These are phyloP conservation scores for Gryllus longicercus DNA, from an alignment of 2,888 invertebrate genomes.

Conservation along the genomic window DNA sequence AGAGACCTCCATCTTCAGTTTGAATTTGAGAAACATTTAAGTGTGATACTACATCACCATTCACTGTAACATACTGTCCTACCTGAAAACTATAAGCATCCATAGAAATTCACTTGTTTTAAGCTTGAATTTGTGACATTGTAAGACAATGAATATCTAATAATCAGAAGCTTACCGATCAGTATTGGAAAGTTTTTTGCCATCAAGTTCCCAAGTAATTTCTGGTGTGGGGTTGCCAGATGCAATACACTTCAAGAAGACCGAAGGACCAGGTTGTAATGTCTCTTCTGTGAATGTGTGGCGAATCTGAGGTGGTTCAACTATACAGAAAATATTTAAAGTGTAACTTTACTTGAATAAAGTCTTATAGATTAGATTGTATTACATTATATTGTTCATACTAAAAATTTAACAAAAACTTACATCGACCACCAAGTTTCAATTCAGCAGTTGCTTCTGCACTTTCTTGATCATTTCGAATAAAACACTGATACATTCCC, in stretches of 20 bases:
- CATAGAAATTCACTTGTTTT: background rate
- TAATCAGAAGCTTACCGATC: constrained; percentile 53
- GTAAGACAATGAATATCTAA: background rate
- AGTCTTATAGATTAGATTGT: background rate
- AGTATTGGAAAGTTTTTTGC: constrained; percentile 72
- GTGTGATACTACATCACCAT: constrained; percentile 81
- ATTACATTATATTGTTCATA: background rate
- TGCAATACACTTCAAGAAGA: constrained; percentile 86
- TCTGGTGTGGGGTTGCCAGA: constrained; percentile 93
- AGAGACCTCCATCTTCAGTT: constrained; percentile 88
- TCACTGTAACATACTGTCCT: constrained; percentile 46
- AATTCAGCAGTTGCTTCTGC: constrained; percentile 90
- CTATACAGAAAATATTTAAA: constrained; percentile 46
- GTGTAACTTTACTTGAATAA: background rate
- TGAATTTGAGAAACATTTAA: constrained; percentile 85
- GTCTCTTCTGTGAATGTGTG: constrained; percentile 87
- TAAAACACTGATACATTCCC: constrained; percentile 96
- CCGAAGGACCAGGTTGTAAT: constrained; percentile 83
- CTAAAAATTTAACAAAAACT: constrained; percentile 43
- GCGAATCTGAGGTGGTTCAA: constrained; percentile 84
- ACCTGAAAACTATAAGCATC: constrained; percentile 42
- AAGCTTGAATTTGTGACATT: background rate
- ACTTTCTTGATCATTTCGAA: constrained; percentile 87
- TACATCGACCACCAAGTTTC: constrained; percentile 86
- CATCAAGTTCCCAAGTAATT: constrained; percentile 89